These are phyloP conservation scores for Nymphalis urticae DNA, from an alignment of 2,888 invertebrate genomes.

Conservation along the genomic window DNA sequence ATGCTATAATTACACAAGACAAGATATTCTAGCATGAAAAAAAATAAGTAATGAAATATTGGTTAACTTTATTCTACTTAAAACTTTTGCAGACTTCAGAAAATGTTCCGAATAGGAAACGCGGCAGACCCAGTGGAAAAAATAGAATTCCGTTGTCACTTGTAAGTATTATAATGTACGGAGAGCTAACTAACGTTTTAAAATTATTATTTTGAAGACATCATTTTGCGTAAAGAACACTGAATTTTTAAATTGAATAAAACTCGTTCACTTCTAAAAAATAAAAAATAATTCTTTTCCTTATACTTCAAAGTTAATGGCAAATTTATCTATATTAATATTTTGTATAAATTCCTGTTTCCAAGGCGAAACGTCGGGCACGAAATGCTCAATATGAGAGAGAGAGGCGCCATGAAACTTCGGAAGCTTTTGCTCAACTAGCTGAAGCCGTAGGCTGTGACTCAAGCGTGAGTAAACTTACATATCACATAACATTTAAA, in stretches of 20 bases:
- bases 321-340: too few species aligned
- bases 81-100: conserved; percentile 6
- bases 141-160: conserved; percentile 50
- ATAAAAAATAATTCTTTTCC: too few species aligned
- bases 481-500: neutral
- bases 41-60: too few species aligned
- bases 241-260: too few species aligned
- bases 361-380: conserved; percentile 53
- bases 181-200: too few species aligned
- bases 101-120: conserved; percentile 27
- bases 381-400: conserved; percentile 58
- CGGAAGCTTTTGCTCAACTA: conserved; percentile 49
- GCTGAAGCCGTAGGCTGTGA: conserved; percentile 48
- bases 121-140: conserved; percentile 55
- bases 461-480: conserved; percentile 42
- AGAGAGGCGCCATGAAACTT: conserved; percentile 51
- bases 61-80: neutral
- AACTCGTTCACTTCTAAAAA: too few species aligned
- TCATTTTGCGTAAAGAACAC: too few species aligned
- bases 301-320: too few species aligned
- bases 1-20: too few species aligned
- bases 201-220: too few species aligned
- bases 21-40: too few species aligned
- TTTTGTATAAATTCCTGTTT: too few species aligned
- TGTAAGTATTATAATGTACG: conserved; percentile 41